Evolutionary conservation across 2,888 invertebrate genomes (phyloP), one percentile per base, ranked within the genome.

Genomic region (Sphaerolaimus hirsutus): DNA sequence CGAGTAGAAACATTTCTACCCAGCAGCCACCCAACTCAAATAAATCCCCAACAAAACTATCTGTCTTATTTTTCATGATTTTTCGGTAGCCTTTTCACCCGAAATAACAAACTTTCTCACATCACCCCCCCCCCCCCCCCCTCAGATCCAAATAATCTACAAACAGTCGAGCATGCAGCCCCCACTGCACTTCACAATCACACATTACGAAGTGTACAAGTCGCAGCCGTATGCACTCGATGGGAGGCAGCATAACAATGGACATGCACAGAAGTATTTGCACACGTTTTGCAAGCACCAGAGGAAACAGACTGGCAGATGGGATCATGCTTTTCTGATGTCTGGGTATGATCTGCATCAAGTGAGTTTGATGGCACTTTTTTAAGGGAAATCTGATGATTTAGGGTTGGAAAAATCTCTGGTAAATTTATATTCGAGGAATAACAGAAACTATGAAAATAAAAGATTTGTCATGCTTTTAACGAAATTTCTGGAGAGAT

Each of bases 251-350:
- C 62, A 63, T 49, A 52, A 49, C 36, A 52, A 57, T 45, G 61
- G 62, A 36, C 54, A 63, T 48, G 62, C 62, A 17, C 59, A 61
- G 46, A 48, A 50, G 52, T 62, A 62, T 42, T 49, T 62, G 46
- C 58, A 61, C 44, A 46, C 53, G 17, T 62, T 62, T 54, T 62
- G 62, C 45, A 48, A 54, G 41, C 62, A 62, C 47, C 62, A 62
- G 48, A 23, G 56, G 32, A 53, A 53, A 48, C 50, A 57, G 19
- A 56, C 56, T 21, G 53, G 54, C 19, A 52, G 56, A 47, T 62
- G 62, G 62, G 62, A 62, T 50, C 62, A 62, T 46, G 60, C 61
- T 21, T 53, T 62, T 43, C 52, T 62, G 51, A 49, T 62, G 26
- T 59, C 62, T 35, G 62, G 62, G 52, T 59, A 53, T 46, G 49